These are phyloP conservation scores for Sinohyriopsis cumingii DNA, from an alignment of 2,888 invertebrate species.

Conservation along the genomic window DNA sequence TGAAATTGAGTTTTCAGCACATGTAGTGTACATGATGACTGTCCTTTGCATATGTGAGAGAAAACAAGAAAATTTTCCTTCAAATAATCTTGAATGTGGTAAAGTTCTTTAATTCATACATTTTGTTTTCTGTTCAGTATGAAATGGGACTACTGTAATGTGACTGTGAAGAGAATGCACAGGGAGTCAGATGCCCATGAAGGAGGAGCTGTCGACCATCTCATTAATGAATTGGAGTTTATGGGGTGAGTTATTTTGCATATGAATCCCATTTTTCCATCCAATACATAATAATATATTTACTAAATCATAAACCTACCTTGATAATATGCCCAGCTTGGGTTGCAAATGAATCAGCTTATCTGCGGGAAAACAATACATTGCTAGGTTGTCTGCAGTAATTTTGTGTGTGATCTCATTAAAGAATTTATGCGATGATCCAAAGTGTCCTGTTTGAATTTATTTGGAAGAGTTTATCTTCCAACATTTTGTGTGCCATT, in stretches of 20 bases:
- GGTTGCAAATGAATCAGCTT: not conserved
- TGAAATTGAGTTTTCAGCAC: no score
- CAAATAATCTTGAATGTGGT: no score
- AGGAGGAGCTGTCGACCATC: slow-evolving; percentile 68
- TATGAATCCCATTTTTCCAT: not conserved
- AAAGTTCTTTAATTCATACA: not conserved
- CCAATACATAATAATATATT: not conserved
- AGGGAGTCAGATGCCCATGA: slow-evolving; percentile 45
- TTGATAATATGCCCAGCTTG: not conserved
- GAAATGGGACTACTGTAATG: slow-evolving; percentile 64
- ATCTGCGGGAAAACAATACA: no score
- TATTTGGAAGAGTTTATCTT: no score
- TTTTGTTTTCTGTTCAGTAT: slow-evolving; percentile 51
- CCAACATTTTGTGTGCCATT: no score
- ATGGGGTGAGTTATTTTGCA: slow-evolving; percentile 53
- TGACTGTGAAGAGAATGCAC: slow-evolving; percentile 67
- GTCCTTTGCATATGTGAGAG: no score
- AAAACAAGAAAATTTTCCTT: no score
- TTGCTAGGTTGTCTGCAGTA: no score
- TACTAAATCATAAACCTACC: not conserved
- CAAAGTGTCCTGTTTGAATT: no score
- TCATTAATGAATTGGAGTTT: slow-evolving; percentile 69
- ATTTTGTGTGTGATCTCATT: no score
- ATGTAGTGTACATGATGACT: no score
- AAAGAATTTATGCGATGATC: no score